These are phyloP conservation scores for Diabrotica virgifera DNA, from an alignment of 1,140 invertebrate species.

Conservation along the genomic window DNA sequence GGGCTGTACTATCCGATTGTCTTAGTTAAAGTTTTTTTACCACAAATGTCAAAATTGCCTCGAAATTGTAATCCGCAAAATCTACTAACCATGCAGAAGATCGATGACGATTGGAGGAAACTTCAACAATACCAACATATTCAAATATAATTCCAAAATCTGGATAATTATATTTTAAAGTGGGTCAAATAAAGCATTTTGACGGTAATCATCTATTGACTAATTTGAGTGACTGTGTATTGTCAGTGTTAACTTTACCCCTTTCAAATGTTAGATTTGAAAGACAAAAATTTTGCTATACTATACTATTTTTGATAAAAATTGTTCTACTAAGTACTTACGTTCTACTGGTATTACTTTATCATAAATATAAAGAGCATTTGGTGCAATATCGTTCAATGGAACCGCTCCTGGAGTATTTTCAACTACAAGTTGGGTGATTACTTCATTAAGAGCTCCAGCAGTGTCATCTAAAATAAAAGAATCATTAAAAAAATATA, in stretches of 20 bases:
- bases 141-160: not conserved
- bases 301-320: too few species aligned
- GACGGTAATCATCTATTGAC: not conserved
- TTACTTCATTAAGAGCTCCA: conserved; percentile 58
- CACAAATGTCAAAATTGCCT: too few species aligned
- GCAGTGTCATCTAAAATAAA: conserved; percentile 56
- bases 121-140: not conserved
- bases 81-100: too few species aligned
- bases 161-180: not conserved
- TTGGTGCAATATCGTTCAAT: conserved; percentile 67
- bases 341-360: conserved; percentile 73
- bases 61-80: too few species aligned
- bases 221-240: not conserved
- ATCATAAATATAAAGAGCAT: conserved; percentile 75
- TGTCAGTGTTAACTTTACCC: not conserved
- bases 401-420: conserved; percentile 68
- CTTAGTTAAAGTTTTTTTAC: too few species aligned
- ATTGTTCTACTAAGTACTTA: conserved; percentile 45
- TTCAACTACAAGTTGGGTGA: conserved; percentile 64
- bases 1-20: too few species aligned
- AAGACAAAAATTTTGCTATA: not conserved
- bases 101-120: too few species aligned
- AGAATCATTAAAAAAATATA: not conserved
- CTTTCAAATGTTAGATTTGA: not conserved
- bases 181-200: too few species aligned